phyloP scores from a whole-genome alignment of 1,140 invertebrate species.

The Saccostrea cuccullata region DNA sequence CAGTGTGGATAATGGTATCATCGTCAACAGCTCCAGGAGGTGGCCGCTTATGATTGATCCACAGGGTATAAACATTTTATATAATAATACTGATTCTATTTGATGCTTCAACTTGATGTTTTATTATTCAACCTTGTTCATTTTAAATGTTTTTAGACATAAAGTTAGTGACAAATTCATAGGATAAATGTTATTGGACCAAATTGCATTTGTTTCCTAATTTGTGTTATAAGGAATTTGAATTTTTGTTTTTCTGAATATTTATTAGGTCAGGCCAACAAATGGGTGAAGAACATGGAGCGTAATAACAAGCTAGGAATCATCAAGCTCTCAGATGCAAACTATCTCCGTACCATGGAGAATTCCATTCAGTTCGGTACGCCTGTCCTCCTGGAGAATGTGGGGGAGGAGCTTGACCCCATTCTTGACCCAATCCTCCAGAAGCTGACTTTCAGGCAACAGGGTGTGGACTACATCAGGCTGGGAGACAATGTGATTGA shows the following conservation, averaged over 20 bases:
- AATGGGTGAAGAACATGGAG: conserved; percentile 95
- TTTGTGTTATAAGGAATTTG: no score
- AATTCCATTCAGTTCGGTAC: conserved; percentile 79
- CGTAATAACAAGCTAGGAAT: conserved; percentile 76
- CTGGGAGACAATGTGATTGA: conserved; percentile 78
- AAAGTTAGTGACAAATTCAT: no score
- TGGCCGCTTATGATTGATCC: conserved; percentile 80
- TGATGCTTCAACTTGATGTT: no score
- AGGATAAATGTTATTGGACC: no score
- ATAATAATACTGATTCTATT: no score
- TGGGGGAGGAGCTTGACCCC: conserved; percentile 79
- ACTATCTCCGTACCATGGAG: conserved; percentile 77
- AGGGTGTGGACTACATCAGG: conserved; percentile 78
- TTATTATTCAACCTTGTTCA: no score
- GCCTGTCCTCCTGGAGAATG: conserved; percentile 79
- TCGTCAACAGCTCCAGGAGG: conserved; percentile 77
- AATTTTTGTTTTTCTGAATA: neutral
- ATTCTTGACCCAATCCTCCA: conserved; percentile 78
- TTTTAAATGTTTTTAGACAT: no score
- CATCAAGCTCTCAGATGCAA: conserved; percentile 77
- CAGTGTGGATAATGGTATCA: conserved; percentile 79
- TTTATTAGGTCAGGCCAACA: conserved; percentile 79
- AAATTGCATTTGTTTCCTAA: no score
- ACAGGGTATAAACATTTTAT: conserved; percentile 69
- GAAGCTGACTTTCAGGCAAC: conserved; percentile 78